A percentile compares a stretch with the other conserved stretches of the same genome.
phyloP scores from a whole-genome alignment of 2,797 vertebrate species.

The Phylloscopus collybita region DNA sequence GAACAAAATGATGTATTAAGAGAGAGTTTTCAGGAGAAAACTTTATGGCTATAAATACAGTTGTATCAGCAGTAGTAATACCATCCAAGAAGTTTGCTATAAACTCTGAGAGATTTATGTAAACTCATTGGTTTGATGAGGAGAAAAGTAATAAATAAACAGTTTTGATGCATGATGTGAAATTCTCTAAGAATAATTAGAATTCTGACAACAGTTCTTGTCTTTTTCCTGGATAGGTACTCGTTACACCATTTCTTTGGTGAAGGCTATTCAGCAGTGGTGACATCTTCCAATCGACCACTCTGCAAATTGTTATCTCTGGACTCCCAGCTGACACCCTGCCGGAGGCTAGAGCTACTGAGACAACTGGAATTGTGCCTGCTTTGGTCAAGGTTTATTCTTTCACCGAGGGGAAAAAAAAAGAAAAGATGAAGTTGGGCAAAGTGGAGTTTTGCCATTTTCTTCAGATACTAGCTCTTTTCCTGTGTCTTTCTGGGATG shows the following conservation, averaged over 20 bases:
- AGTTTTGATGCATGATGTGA: background rate
- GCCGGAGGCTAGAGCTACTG: slow-evolving; percentile 68
- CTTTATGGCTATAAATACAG: background rate
- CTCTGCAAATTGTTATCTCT: slow-evolving; percentile 79
- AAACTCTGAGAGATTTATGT: background rate
- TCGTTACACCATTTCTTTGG: slow-evolving; percentile 73
- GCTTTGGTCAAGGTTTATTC: slow-evolving; percentile 75
- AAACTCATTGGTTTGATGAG: background rate
- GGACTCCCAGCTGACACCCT: slow-evolving; percentile 71
- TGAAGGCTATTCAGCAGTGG: slow-evolving; percentile 69
- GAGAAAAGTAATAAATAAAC: background rate
- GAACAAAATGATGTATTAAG: background rate
- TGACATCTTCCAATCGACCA: slow-evolving; percentile 73
- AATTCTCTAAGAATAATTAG: background rate
- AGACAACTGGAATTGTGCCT: slow-evolving; percentile 82
- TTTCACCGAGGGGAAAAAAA: slow-evolving; percentile 56
- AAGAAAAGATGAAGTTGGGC: slow-evolving; percentile 83
- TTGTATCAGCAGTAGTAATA: background rate
- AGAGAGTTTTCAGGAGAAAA: background rate
- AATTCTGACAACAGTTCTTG: slow-evolving; percentile 78
- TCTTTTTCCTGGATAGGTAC: slow-evolving; percentile 80
- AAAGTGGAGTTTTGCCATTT: slow-evolving; percentile 80
- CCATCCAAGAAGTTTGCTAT: background rate
- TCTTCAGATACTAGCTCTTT: slow-evolving; percentile 84
- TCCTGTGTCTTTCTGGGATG: slow-evolving; percentile 84